These are phyloP conservation scores for Polyommatus icarus DNA, from an alignment of 2,888 invertebrate species.

Conservation along the genomic window DNA sequence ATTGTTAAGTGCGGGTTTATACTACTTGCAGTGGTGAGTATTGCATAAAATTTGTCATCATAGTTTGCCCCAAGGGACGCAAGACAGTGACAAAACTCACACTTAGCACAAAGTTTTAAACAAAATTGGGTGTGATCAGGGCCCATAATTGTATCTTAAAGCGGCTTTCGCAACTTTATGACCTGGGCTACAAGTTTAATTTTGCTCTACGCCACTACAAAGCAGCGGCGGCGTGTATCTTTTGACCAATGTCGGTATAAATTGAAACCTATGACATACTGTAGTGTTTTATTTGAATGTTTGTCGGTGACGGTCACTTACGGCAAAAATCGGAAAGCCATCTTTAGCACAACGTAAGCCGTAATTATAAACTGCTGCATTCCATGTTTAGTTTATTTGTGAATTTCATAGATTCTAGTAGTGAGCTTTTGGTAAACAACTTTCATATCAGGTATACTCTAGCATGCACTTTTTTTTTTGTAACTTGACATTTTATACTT, in stretches of 20 bases:
- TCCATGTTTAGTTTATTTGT: not conserved
- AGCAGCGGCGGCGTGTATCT: no score
- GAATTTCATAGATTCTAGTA: not conserved
- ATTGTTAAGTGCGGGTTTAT: not conserved
- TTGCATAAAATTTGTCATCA: not conserved
- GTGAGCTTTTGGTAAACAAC: not conserved
- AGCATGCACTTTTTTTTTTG: conserved; percentile 20
- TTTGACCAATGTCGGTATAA: no score
- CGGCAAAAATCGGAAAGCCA: no score
- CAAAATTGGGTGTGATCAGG: not conserved
- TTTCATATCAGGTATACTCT: not conserved
- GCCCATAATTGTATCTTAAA: not conserved
- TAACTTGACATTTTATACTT: not conserved
- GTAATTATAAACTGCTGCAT: not conserved
- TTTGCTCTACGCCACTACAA: no score
- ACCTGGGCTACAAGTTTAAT: no score
- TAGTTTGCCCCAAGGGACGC: no score
- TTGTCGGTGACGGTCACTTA: no score
- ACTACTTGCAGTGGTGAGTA: not conserved
- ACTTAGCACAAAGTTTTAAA: not conserved
- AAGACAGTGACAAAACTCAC: not conserved
- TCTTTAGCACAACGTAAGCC: no score
- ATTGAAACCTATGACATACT: no score
- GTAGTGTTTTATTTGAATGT: no score
- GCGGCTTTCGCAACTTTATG: no score